Base-by-base conservation (phyloP, 2,113 vertebrate species). In the Piaya cayana region DNA sequence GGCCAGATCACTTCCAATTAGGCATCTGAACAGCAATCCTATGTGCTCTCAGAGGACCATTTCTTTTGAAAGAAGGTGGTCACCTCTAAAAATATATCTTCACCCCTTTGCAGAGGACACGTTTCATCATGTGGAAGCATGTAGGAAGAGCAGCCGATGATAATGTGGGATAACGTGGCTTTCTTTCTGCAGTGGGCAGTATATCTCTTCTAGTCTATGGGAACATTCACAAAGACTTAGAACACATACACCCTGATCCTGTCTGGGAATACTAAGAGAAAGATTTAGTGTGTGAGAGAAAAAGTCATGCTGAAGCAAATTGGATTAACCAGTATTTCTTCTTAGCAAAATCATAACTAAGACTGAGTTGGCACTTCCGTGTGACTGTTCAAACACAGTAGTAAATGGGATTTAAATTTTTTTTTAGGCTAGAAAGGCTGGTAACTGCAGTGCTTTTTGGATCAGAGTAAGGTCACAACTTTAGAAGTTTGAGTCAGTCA, bases 291-390 rank as follows among this genome's bases (percentile, higher is more conserved):
- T 47, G 69, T 55, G 64, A 80, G 90, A 84, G 76, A 59, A 86
- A 86, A 89, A 91, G 63, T 88, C 88, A 77, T 47, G 84, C 87
- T 88, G 88, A 87, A 95, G 52, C 72, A 88, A 86, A 91, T 83
- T 58, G 64, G 86, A 92, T 92, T 95, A 95, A 56, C 18, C 69
- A 30, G 43, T 89, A 45, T 88, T 94, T 93, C 25, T 82, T 90
- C 71, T 80, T 47, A 82, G 52, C 59, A 94, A 92, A 88, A 74
- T 86, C 76, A 27, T 60, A 93, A 62, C 81, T 68, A 42, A 67
- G 68, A 65, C 89, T 53, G 87, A 91, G 71, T 39, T 93, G 87
- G 18, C 68, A 63, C 53, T 92, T 91, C 91, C 1, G 1, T 62
- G 17, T 50, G 59, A 22, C 90, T 71, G 20, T 90, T 95, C 75